Evolutionary conservation across 53 echinoderm and acorn worm species (phyloP), one percentile per base, ranked within the genome.

Genomic region (Mesocentrotus franciscanus): DNA sequence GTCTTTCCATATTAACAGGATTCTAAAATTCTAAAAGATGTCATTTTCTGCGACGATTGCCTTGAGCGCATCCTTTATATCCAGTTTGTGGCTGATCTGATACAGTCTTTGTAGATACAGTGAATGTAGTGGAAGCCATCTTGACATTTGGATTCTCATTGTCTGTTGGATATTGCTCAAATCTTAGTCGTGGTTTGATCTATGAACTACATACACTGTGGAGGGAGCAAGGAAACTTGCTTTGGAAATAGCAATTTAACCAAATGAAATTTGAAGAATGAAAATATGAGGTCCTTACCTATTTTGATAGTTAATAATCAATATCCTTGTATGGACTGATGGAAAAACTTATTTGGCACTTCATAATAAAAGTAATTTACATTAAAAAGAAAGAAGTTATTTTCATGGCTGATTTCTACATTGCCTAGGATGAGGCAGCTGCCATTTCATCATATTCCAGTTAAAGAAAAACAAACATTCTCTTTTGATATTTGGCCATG

Each of bases 1-100:
- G 59, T 87, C 87, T 58, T 87, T 87, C 87, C 27, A 9, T 57
- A 58, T 58, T 26, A 58, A 58, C 57, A 58, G n/a, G 87, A 87
- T 87, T 87, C 58, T 57, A 87, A 87, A 87, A 87, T 59, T 87
- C 87, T 87, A 27, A 56, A 87, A 87, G 26, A 87, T 12, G n/a
- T 57, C 57, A 58, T 0, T 57, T 87, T 87, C 58, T 56, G 1
- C 1, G 87, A 87, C 27, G 56, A 58, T 56, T 20, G 87, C 87
- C 87, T 58, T 27, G 3, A 58, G 87, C n/a, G 29, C 58, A 27
- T 56, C 56, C n/a, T n/a, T 57, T 87, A 2, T 85, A 57, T 58
- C n/a, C 20, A 85, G n/a, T 20, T 58, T 10, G 8, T 57, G 34
- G 59, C 87, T n/a, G 1, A 87, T 87, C 58, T n/a, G 10, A 81